These are phyloP conservation scores for Drosophila pallidifrons DNA, from an alignment of 1,140 invertebrate species.

Conservation along the genomic window DNA sequence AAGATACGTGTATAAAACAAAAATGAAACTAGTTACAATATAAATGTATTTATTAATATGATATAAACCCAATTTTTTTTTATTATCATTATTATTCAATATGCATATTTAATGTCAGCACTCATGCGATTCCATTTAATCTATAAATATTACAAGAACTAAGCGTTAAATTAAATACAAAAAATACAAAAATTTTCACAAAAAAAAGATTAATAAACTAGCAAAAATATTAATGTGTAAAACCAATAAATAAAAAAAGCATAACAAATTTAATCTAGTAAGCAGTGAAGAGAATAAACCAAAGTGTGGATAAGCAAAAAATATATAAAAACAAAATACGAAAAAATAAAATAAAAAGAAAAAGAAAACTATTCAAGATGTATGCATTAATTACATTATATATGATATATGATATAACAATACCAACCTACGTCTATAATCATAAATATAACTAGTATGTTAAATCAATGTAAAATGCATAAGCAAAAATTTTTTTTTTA, in stretches of 20 bases:
- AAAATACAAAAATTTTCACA: slow-evolving; percentile 9
- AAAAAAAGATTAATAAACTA: slow-evolving; percentile 37
- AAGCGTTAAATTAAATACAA: slow-evolving; percentile 38
- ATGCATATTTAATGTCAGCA: slow-evolving; percentile 55
- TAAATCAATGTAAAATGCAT: slow-evolving; percentile 53
- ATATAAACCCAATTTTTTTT: slow-evolving; percentile 40
- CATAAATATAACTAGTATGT: slow-evolving; percentile 35
- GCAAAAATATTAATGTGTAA: slow-evolving; percentile 49
- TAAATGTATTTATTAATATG: slow-evolving; percentile 61
- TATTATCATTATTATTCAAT: slow-evolving; percentile 47
- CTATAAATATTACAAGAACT: slow-evolving; percentile 29
- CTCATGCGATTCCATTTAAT: slow-evolving; percentile 55
- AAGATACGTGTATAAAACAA: slow-evolving; percentile 41
- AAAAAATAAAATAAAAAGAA: slow-evolving; percentile 26
- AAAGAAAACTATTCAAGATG: slow-evolving; percentile 17
- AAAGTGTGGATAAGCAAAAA: slow-evolving; percentile 51
- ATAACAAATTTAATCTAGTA: slow-evolving; percentile 21
- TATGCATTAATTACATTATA: slow-evolving; percentile 35
- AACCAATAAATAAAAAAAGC: slow-evolving; percentile 22
- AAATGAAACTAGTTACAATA: slow-evolving; percentile 65
- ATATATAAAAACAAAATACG: slow-evolving; percentile 23
- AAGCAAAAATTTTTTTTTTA: slow-evolving; percentile 48
- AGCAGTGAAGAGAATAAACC: slow-evolving; percentile 51
- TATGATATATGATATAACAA: slow-evolving; percentile 28
- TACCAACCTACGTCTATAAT: slow-evolving; percentile 40